A percentile compares a stretch with the other conserved stretches of the same genome.
Evolutionary conservation across 2,113 vertebrate species (phyloP).

Genomic region (Opisthocomus hoazin): DNA sequence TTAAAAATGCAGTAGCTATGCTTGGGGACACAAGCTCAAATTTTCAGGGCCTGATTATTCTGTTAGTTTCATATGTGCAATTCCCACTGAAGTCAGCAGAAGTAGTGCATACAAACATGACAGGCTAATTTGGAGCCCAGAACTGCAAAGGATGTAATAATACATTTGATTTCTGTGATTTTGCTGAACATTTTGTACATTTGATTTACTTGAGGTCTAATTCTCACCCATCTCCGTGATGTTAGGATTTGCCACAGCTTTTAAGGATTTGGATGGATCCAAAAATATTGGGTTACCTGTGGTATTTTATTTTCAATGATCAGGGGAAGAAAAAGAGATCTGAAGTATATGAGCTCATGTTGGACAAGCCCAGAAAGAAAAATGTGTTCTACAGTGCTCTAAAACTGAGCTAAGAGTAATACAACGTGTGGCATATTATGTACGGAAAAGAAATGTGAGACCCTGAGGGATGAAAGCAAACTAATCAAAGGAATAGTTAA

Average conservation of each 20-base stretch:
- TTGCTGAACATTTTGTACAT: too few relatives aligned
- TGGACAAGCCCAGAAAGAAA: conserved; percentile 28
- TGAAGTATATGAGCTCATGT: background rate
- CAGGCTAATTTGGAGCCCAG: conserved; percentile 20
- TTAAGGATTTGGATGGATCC: background rate
- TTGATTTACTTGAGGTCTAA: background rate
- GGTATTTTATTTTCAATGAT: background rate
- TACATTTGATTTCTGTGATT: background rate
- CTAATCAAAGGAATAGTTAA: conserved; percentile 44
- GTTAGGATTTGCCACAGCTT: background rate
- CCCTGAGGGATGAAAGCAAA: background rate
- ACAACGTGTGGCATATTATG: background rate
- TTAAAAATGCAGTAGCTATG: conserved; percentile 61
- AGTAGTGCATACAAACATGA: conserved; percentile 22
- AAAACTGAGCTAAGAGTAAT: background rate
- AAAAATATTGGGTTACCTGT: background rate
- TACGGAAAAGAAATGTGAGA: background rate
- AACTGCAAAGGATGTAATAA: background rate
- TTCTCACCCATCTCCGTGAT: background rate
- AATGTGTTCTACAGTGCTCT: background rate
- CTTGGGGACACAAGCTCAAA: conserved; percentile 55
- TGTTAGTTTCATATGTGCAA: conserved; percentile 39
- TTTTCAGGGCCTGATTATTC: conserved; percentile 65
- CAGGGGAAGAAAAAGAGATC: background rate
- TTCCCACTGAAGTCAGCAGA: conserved; percentile 55